Evolutionary conservation across 1,140 invertebrate species (phyloP).

Genomic region (Drosophila ercepeae): DNA sequence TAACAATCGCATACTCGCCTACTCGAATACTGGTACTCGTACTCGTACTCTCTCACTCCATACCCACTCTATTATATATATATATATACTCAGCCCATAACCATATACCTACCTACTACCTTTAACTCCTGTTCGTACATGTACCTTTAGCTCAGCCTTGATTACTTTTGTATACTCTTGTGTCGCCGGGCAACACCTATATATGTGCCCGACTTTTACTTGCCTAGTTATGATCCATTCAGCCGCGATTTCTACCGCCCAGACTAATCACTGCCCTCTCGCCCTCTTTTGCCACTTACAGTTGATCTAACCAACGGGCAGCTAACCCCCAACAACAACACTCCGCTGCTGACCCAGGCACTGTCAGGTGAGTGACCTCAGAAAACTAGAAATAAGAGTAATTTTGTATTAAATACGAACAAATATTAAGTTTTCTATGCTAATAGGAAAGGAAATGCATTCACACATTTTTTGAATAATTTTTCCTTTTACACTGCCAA

Average conservation of each 20-base stretch:
- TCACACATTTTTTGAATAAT: too few relatives aligned
- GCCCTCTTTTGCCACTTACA: constrained; percentile 84
- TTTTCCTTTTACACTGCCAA: too few relatives aligned
- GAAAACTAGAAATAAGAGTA: neutral
- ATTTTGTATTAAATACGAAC: neutral
- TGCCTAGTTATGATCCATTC: constrained; percentile 40
- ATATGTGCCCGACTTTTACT: constrained; percentile 47
- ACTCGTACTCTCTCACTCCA: constrained; percentile 32
- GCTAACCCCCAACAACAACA: constrained; percentile 96
- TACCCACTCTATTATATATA: constrained; percentile 22
- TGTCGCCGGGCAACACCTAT: constrained; percentile 58
- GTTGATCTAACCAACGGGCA: constrained; percentile 97
- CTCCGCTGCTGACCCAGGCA: constrained; percentile 95
- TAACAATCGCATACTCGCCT: constrained; percentile 42
- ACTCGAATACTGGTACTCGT: constrained; percentile 14
- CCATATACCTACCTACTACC: constrained; percentile 6
- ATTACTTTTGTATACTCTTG: constrained; percentile 64
- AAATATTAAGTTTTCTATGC: too few relatives aligned
- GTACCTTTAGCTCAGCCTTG: constrained; percentile 53
- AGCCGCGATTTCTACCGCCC: neutral
- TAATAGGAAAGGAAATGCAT: too few relatives aligned
- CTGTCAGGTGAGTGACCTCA: constrained; percentile 91
- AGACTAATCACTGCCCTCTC: constrained; percentile 47
- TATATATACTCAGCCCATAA: constrained; percentile 30
- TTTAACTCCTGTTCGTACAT: constrained; percentile 1